phyloP scores from a whole-genome alignment of 2,797 vertebrate species.

The Rousettus madagascariensis region DNA sequence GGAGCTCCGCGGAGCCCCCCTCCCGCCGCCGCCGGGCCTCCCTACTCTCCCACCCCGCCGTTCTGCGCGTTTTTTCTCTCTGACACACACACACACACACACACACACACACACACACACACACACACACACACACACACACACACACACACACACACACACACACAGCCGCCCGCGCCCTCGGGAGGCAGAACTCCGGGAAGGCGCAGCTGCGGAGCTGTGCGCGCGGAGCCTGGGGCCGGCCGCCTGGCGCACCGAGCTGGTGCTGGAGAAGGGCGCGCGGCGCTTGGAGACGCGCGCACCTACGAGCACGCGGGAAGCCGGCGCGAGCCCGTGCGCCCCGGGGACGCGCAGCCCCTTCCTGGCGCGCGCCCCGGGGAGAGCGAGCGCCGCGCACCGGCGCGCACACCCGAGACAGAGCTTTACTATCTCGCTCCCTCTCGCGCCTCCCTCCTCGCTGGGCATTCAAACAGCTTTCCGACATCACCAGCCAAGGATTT shows the following conservation, averaged over 20 bases:
- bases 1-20: slow-evolving; percentile 80
- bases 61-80: background rate
- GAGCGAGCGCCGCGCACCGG: slow-evolving; percentile 58
- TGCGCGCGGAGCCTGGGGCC: background rate
- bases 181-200: background rate
- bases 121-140: too few species aligned
- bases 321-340: background rate
- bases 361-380: background rate
- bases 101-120: too few species aligned
- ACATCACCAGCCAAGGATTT: slow-evolving; percentile 87
- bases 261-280: background rate
- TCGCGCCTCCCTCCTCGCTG: slow-evolving; percentile 84
- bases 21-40: slow-evolving; percentile 26
- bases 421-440: slow-evolving; percentile 73
- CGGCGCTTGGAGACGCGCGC: background rate
- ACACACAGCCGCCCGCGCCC: background rate
- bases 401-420: slow-evolving; percentile 61
- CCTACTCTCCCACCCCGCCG: background rate
- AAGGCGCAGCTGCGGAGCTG: background rate
- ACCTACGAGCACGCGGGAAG: background rate
- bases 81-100: too few species aligned
- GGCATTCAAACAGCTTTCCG: slow-evolving; percentile 87
- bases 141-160: too few species aligned
- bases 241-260: background rate
- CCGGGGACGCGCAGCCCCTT: background rate